Conservation (phyloP, 1,140 invertebrate species). For the Colletes latitarsis region DNA sequence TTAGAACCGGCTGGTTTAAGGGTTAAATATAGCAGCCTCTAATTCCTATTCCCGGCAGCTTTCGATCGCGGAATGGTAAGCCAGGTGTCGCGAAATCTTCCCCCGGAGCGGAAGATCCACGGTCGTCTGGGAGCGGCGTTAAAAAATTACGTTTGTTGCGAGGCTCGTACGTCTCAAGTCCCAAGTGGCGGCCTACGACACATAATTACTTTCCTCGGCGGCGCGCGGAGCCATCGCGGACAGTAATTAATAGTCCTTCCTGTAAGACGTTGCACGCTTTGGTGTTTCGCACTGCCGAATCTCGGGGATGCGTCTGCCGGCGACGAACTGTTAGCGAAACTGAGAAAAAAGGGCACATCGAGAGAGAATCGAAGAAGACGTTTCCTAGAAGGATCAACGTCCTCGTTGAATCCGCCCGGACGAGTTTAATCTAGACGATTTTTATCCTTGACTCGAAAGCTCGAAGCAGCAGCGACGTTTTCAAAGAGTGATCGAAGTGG, state of each 20-base stretch:
- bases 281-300: slow-evolving; percentile 21
- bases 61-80: slow-evolving; percentile 19
- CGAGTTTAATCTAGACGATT: slow-evolving; percentile 7
- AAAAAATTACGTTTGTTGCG: slow-evolving; percentile 45
- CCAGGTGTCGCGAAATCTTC: slow-evolving; percentile 22
- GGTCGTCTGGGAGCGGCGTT: slow-evolving; percentile 35
- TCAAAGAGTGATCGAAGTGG: too few relatives aligned
- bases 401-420: neutral
- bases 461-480: too few relatives aligned
- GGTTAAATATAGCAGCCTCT: neutral
- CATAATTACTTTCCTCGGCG: slow-evolving; percentile 73
- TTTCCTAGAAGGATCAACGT: slow-evolving; percentile 7
- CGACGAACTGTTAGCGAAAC: neutral
- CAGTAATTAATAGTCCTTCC: slow-evolving; percentile 51
- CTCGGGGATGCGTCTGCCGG: neutral
- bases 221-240: slow-evolving; percentile 31
- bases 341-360: neutral
- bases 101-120: neutral
- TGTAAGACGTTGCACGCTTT: slow-evolving; percentile 29
- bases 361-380: neutral
- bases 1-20: too few relatives aligned
- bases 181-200: slow-evolving; percentile 74
- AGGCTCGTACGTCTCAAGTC: slow-evolving; percentile 59
- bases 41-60: neutral
- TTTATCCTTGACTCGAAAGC: neutral